Conservation (phyloP, 2,113 vertebrate species). For the Ptilonorhynchus violaceus region DNA sequence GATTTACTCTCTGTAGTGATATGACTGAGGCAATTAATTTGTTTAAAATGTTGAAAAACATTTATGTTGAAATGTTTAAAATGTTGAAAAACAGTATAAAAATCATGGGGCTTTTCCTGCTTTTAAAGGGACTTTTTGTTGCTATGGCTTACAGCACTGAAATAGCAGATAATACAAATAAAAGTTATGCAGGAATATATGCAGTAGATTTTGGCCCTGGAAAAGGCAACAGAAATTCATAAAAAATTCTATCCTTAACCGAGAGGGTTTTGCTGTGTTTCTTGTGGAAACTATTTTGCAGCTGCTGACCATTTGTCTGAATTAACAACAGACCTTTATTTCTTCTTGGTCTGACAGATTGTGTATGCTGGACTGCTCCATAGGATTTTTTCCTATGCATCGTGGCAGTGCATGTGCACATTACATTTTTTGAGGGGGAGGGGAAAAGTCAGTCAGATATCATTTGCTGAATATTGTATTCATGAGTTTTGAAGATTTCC, state of each 20-base stretch:
- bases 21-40: not conserved
- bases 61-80: not conserved
- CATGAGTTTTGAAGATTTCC: not conserved
- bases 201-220: not conserved
- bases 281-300: conserved; percentile 71
- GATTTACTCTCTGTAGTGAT: not conserved
- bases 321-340: conserved; percentile 76
- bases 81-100: not conserved
- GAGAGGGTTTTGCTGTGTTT: conserved; percentile 48
- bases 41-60: not conserved
- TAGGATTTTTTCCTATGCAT: conserved; percentile 53
- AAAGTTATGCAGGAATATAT: not conserved
- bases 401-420: conserved; percentile 41
- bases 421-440: not conserved
- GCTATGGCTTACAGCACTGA: not conserved
- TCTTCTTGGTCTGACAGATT: conserved; percentile 66
- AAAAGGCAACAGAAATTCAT: conserved; percentile 58
- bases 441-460: not conserved
- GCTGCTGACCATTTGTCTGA: conserved; percentile 74
- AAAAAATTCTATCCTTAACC: conserved; percentile 38
- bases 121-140: not conserved
- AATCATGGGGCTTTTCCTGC: not conserved
- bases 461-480: not conserved
- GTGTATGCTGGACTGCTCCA: conserved; percentile 53
- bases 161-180: conserved; percentile 1